phyloP scores from a whole-genome alignment of 2,888 invertebrate genomes.

The Pseudoips prasinana region DNA sequence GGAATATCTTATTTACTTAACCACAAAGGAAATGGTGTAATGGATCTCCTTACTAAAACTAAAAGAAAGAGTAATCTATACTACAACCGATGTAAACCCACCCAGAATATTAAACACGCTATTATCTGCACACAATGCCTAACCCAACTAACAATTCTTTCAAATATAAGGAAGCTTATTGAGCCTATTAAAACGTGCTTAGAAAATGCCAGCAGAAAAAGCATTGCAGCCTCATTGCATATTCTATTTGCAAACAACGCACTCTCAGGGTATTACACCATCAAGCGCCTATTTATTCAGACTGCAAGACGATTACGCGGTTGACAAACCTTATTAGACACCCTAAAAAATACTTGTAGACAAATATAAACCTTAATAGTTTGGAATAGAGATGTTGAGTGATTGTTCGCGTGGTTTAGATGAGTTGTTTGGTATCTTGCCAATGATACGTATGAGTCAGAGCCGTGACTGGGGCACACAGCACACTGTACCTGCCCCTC shows the following conservation, averaged over 20 bases:
- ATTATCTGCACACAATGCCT: constrained; percentile 2
- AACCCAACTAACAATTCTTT: constrained; percentile 10
- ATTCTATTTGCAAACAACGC: constrained; percentile 58
- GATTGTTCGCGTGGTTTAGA: constrained; percentile 2
- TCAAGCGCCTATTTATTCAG: constrained; percentile 60
- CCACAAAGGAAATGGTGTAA: too few species aligned
- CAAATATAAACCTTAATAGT: constrained; percentile 39
- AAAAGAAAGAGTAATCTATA: constrained; percentile 1
- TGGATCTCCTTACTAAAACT: too few species aligned
- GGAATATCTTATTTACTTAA: too few species aligned
- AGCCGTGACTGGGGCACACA: constrained; percentile 30
- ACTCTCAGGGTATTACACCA: constrained; percentile 53
- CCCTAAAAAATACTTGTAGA: constrained; percentile 21
- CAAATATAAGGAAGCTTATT: constrained; percentile 25
- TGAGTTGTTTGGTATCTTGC: constrained; percentile 32
- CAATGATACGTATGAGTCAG: constrained; percentile 65
- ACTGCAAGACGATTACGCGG: constrained; percentile 60
- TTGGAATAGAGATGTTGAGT: constrained; percentile 24
- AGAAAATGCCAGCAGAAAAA: constrained; percentile 31
- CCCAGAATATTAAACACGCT: constrained; percentile 6
- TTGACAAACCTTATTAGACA: constrained; percentile 30
- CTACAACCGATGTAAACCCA: constrained; percentile 13
- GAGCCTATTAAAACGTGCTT: constrained; percentile 28
- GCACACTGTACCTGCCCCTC: constrained; percentile 31
- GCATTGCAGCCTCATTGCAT: constrained; percentile 37